Percentiles rank a stretch among this genome's conserved stretches.
phyloP scores from a whole-genome alignment of 2,888 invertebrate species.

The Aporophyla lueneburgensis region DNA sequence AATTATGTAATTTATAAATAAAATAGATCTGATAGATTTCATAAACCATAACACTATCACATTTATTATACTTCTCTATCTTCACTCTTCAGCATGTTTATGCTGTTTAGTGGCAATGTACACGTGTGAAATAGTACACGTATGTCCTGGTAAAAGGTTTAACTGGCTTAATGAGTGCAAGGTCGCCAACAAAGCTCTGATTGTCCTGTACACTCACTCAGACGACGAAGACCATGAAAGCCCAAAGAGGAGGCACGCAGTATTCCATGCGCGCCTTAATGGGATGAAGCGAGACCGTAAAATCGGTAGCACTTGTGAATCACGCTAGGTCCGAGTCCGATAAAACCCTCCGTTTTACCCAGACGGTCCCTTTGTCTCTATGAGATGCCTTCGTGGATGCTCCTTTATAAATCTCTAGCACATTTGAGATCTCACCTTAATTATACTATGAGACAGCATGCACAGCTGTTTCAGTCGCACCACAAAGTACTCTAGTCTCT shows the following conservation, averaged over 20 bases:
- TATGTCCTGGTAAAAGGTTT: background rate
- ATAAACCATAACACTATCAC: background rate
- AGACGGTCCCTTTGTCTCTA: background rate
- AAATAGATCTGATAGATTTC: background rate
- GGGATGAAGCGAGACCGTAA: background rate
- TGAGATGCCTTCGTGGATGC: background rate
- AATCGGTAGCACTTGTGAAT: background rate
- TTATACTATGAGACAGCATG: slow-evolving; percentile 92
- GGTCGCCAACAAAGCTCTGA: background rate
- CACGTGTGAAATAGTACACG: too few relatives aligned
- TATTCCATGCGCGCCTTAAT: background rate
- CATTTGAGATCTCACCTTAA: slow-evolving; percentile 81
- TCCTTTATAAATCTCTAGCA: background rate
- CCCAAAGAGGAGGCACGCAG: background rate
- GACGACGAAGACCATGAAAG: background rate
- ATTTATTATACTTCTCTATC: background rate
- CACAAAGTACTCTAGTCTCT: slow-evolving; percentile 92
- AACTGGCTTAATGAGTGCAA: background rate
- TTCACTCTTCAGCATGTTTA: background rate
- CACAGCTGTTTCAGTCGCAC: slow-evolving; percentile 94
- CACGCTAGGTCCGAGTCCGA: background rate
- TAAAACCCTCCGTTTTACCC: background rate
- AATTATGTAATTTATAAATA: background rate
- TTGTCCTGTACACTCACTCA: too few relatives aligned
- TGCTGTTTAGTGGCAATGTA: too few relatives aligned